Base-by-base conservation (phyloP, 2,113 vertebrate genomes). In the Anguilla rostrata region DNA sequence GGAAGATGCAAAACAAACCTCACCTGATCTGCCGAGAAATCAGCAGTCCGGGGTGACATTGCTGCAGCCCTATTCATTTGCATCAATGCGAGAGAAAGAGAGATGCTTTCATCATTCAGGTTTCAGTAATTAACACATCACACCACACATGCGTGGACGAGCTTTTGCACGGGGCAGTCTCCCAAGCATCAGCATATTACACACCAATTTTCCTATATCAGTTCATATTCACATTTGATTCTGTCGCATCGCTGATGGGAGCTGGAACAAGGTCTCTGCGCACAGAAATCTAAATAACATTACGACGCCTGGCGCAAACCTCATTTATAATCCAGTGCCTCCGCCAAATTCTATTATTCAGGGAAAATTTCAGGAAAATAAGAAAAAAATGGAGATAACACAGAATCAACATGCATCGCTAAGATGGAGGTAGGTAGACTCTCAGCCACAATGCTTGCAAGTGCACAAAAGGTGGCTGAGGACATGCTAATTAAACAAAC, bases 291-390 rank as follows among this genome's bases (percentile, higher is more conserved):
- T 98, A 98, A 99, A 98, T 97, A 98, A 98, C 95, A 96, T 97
- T 97, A 97, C 95, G 96, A 97, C 84, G 95, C 96, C 96, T 95
- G 96, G 96, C 97, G 94, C 96, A 98, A 96, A 98, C 97, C 97
- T 99, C 96, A 99, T 99, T 99, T 98, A 98, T 98, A 99, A 97
- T 96, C 97, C 97, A 96, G 96, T 96, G 96, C 96, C 95, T 96
- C 94, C 91, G 96, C 96, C 97, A 97, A 97, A 98, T 98, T 97
- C 94, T 96, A 98, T 98, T 99, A 98, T 83, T 86, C 95, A 96
- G 94, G 95, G 26, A 34, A 34, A 75, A 29, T 41, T 81, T 82
- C 56, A 39, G 89, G 95, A 96, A 97, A 97, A 94, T 94, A 93
- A 93, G 91, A 92, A 89, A 94, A 93, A 94, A 92, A 86, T 83